Percentiles rank a stretch among this genome's conserved stretches.
These are phyloP conservation scores for Drosophila koepferae DNA, from an alignment of 2,888 invertebrate genomes.

Conservation along the genomic window DNA sequence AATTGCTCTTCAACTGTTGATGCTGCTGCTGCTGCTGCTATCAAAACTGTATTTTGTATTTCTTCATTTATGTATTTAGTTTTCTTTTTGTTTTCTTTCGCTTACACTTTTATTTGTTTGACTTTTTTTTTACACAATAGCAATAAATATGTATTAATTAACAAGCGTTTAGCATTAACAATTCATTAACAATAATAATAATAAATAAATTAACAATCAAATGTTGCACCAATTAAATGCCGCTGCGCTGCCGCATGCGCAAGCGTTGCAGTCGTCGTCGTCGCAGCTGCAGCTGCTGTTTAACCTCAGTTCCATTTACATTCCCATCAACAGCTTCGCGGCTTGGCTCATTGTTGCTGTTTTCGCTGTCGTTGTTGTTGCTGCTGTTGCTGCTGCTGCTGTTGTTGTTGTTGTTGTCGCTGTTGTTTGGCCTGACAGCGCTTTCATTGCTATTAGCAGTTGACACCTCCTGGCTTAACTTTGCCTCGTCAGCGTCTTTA, in stretches of 20 bases:
- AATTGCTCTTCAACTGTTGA: too few species aligned
- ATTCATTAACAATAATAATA: constrained; percentile 66
- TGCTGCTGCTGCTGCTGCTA: too few species aligned
- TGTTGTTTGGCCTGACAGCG: constrained; percentile 26
- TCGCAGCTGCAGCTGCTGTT: constrained; percentile 19
- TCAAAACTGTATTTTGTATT: too few species aligned
- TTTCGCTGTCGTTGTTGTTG: not conserved
- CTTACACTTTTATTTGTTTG: constrained; percentile 29
- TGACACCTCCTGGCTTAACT: constrained; percentile 33
- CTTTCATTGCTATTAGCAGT: constrained; percentile 49
- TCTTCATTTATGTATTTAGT: not conserved
- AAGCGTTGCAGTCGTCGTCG: constrained; percentile 43
- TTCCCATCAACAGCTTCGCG: constrained; percentile 46
- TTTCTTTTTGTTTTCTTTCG: constrained; percentile 12
- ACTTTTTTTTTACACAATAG: constrained; percentile 37
- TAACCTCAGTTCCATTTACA: constrained; percentile 32
- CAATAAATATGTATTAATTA: constrained; percentile 73
- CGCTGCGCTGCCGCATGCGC: constrained; percentile 42
- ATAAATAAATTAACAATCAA: constrained; percentile 59
- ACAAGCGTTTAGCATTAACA: constrained; percentile 69
- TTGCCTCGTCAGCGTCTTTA: constrained; percentile 36
- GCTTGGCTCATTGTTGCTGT: constrained; percentile 26
- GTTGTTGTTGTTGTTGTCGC: constrained; percentile 11
- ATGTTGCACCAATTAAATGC: constrained; percentile 23
- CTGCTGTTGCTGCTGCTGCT: constrained; percentile 11